Conservation (phyloP, 2,113 vertebrate genomes). For the Seriola quinqueradiata region DNA sequence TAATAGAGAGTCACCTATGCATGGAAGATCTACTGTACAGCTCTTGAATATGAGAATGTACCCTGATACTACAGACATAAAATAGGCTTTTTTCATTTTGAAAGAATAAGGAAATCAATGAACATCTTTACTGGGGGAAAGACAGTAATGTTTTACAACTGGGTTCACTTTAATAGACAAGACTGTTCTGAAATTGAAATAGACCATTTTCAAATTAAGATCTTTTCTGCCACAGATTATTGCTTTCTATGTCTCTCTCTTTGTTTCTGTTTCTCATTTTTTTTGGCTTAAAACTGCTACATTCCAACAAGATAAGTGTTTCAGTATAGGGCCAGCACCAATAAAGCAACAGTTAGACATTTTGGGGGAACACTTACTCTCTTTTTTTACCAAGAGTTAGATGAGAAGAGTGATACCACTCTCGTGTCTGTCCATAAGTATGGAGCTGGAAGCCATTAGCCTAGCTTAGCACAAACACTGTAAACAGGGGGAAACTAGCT, state of each 20-base stretch:
- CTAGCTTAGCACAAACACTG: not conserved
- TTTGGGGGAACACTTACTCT: not conserved
- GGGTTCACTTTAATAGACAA: constrained; percentile 20
- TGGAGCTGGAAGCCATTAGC: not conserved
- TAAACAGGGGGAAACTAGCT: not conserved
- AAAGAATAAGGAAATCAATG: constrained; percentile 4
- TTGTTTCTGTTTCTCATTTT: not conserved
- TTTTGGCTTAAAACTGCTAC: not conserved
- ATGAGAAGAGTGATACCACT: not conserved
- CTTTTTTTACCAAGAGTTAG: too few species aligned
- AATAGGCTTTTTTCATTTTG: not conserved
- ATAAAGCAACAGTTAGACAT: not conserved
- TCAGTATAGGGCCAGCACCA: not conserved
- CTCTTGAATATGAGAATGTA: not conserved
- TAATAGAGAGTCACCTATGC: not conserved
- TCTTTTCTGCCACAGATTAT: constrained; percentile 2
- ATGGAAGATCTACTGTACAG: constrained; percentile 1
- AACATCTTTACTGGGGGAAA: constrained; percentile 7
- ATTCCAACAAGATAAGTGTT: not conserved
- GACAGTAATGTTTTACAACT: constrained; percentile 22
- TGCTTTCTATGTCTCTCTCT: not conserved
- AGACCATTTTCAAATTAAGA: constrained; percentile 31
- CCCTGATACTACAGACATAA: constrained; percentile 5
- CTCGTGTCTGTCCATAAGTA: not conserved
- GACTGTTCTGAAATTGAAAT: constrained; percentile 32